Percentiles rank a stretch among this genome's conserved stretches.
These are phyloP conservation scores for Herpailurus yagouaroundi DNA, from an alignment of 2,113 vertebrate genomes.

Conservation along the genomic window DNA sequence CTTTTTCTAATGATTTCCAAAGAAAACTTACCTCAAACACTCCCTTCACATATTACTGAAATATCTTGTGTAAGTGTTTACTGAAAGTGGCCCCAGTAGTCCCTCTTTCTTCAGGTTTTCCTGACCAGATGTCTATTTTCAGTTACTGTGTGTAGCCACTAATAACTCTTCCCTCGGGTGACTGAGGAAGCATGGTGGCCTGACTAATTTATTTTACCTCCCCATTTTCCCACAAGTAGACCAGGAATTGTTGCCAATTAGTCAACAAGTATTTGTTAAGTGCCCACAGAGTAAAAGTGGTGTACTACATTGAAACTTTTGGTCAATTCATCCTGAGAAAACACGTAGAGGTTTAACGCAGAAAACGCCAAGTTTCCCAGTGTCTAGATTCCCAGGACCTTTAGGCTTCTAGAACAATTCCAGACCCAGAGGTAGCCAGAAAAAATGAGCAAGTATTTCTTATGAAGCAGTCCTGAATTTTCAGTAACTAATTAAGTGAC, in stretches of 20 bases:
- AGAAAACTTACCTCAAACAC: not conserved
- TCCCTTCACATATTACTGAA: slow-evolving; percentile 44
- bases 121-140: slow-evolving; percentile 60
- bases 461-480: not conserved
- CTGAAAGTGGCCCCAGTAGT: not conserved
- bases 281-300: not conserved
- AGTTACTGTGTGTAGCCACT: slow-evolving; percentile 52
- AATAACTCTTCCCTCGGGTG: slow-evolving; percentile 44
- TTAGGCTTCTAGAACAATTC: not conserved
- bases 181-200: slow-evolving; percentile 37
- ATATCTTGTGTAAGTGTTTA: slow-evolving; percentile 25
- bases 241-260: slow-evolving; percentile 48
- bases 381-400: not conserved
- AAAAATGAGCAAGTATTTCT: not conserved
- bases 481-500: not conserved
- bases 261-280: slow-evolving; percentile 63
- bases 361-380: not conserved
- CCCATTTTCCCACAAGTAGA: slow-evolving; percentile 56
- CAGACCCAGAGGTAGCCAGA: not conserved
- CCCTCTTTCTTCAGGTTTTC: slow-evolving; percentile 34
- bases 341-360: not conserved
- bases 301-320: not conserved
- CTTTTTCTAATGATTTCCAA: slow-evolving; percentile 45
- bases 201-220: slow-evolving; percentile 59
- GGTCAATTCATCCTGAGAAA: slow-evolving; percentile 42